phyloP scores from a whole-genome alignment of 23 tunicate genomes.

The Oikopleura dioica region DNA sequence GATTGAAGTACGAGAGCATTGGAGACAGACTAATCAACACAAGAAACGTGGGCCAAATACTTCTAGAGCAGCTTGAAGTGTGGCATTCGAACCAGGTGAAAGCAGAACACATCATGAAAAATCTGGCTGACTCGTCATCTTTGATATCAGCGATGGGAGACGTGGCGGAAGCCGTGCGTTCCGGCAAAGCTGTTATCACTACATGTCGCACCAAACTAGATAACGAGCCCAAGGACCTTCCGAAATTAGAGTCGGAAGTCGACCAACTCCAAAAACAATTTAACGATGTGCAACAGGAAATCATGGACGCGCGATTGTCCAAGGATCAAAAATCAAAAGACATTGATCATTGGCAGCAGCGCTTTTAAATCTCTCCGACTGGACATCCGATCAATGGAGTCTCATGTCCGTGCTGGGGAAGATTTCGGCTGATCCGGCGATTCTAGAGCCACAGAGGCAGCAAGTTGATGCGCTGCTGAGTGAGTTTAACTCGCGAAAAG shows the following conservation, averaged over 20 bases:
- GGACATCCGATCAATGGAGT: not conserved
- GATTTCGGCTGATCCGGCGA: not conserved
- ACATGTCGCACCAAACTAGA: not conserved
- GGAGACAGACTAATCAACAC: not conserved
- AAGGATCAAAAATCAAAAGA: not conserved
- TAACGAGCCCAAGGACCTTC: not conserved
- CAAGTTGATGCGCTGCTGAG: not conserved
- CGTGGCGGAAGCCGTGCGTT: not conserved
- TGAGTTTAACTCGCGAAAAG: not conserved
- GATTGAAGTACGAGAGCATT: not conserved
- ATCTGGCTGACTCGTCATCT: not conserved
- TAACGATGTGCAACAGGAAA: not conserved
- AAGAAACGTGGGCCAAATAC: not conserved
- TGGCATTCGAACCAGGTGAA: not conserved
- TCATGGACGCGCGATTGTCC: not conserved
- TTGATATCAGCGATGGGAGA: not conserved
- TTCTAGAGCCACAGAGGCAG: not conserved
- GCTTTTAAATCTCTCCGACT: not conserved
- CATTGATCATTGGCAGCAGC: not conserved
- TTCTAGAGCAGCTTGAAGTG: not conserved
- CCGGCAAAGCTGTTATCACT: not conserved
- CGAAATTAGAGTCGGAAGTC: not conserved
- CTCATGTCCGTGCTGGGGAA: not conserved
- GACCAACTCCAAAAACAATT: not conserved
- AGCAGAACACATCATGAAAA: not conserved